Evolutionary conservation across 2,797 vertebrate species (phyloP), one percentile per base, ranked within the genome.

Genomic region (Girardinus metallicus): DNA sequence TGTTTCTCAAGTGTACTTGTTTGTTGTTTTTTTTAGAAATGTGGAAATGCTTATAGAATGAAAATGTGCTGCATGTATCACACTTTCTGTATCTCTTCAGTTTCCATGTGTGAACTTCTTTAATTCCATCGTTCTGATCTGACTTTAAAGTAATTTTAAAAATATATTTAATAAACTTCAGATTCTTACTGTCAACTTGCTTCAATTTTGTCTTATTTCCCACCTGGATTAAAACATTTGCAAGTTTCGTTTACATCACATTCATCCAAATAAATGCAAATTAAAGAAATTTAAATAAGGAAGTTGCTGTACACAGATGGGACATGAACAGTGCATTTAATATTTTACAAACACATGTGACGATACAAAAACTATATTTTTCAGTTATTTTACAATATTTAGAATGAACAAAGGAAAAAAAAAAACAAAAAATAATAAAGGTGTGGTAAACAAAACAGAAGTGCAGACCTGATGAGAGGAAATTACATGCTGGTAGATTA

Each of bases 141-240:
- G 92, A 95, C 91, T 92, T 90, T 72, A 89, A 93, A 88, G 90
- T 91, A 83, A 93, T 95, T 96, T 95, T 95, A 93, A 95, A 93
- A 94, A 94, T 94, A 95, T 96, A 96, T 96, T 96, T 95, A 96
- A 96, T 96, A 96, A 96, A 96, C 94, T 95, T 95, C 93, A 93
- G 89, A 91, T 95, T 96, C 94, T 95, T 94, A 94, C 90, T 94
- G 95, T 94, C 93, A 82, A 81, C 64, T 57, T 73, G 83, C 46
- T 43, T 84, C 41, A 6, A 47, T 11, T 80, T 29, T 12, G 68
- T 74, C 79, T 49, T 76, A 13, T 39, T 46, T 71, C 18, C 15
- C 11, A 53, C 11, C 66, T n/a, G 23, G 18, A 44, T 76, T 49
- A 13, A 64, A 41, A 12, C 11, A 5, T 6, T 1, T 0, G 10